Evolutionary conservation across 2,888 invertebrate genomes (phyloP), one percentile per base, ranked within the genome.

Genomic region (Phyto melanocephala): DNA sequence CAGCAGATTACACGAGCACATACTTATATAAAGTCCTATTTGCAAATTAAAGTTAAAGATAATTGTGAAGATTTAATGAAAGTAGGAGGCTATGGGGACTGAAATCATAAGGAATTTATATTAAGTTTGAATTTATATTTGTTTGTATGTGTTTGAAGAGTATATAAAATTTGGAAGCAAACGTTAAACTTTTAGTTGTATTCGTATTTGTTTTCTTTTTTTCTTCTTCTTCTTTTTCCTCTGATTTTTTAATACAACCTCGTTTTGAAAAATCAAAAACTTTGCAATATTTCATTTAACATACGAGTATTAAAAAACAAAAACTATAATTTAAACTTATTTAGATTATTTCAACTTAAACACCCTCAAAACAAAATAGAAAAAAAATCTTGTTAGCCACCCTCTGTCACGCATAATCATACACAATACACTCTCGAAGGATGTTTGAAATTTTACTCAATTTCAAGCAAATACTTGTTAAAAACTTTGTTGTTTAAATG

Each of bases 271-370:
- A 80, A 76, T 65, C 63, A 63, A 42, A 71, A 80, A 80, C 75
- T 76, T 76, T 76, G 52, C 76, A 80, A 70, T 76, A 65, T 71
- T 70, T 67, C 17, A 62, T 68, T 76, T 67, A 42, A 60, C 67
- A 24, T 56, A 42, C 17, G n/a, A 40, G 20, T 1, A n/a, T 10
- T 47, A 58, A 20, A 24, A 33, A 35, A 15, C 22, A 75, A 24
- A 45, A 56, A 74, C 35, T 40, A 81, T 58, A 71, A 67, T 67
- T 70, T 58, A 78, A 81, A 72, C 47, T 68, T 81, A 70, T 77
- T 74, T 68, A 63, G 72, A 81, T 78, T 78, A 81, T 78, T 77
- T 77, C 56, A 68, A 74, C 68, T 80, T 56, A 56, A 74, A 63
- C 58, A 68, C 62, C 62, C 72, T 71, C 22, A 63, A 71, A 71